Base-by-base conservation (phyloP, 1,140 invertebrate genomes). In the Bombus pyrosoma region DNA sequence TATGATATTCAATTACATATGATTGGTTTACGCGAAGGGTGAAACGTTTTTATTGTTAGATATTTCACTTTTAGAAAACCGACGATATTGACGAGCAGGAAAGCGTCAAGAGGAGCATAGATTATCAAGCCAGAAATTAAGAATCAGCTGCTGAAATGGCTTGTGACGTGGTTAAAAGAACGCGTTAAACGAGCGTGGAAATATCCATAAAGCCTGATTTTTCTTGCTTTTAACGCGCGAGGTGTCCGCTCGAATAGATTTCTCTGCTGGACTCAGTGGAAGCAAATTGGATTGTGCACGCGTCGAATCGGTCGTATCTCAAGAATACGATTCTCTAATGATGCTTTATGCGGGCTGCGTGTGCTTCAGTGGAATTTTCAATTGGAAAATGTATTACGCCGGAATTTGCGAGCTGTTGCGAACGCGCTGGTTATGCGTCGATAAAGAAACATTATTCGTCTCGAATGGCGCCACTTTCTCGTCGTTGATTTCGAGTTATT, bases 241-340 rank as follows among this genome's bases (percentile, higher is more conserved):
- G n/a, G 22, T 37, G 57, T 78, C 43, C 43, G 22, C 12, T 18
- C 15, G 32, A 22, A 68, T 37, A 79, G 37, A 53, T 80, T 64
- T 34, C 53, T 34, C 69, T 10, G 41, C 37, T 28, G 34, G 37
- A 10, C 12, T 18, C 25, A 18, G n/a, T 32, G 41, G n/a, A 73
- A 73, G 73, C 73, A 53, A 43, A 75, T 75, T 75, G 41, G 22
- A 69, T 80, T 72, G 62, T 43, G 25, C 47, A 13, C 12, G 62
- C 12, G 25, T 86, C 57, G 81, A 84, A 62, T 62, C 57, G 77
- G 53, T 47, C 76, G 79, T 87, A 87, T 77, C 43, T 87, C 43
- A 76, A 8, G 32, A 47, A 72, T 85, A 76, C 74, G 82, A 85
- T 87, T 81, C 86, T 85, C 85, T 88, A 87, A 88, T 87, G 86